Conservation (phyloP, 35 echinoderm and acorn worm genomes). For the Lytechinus variegatus region DNA sequence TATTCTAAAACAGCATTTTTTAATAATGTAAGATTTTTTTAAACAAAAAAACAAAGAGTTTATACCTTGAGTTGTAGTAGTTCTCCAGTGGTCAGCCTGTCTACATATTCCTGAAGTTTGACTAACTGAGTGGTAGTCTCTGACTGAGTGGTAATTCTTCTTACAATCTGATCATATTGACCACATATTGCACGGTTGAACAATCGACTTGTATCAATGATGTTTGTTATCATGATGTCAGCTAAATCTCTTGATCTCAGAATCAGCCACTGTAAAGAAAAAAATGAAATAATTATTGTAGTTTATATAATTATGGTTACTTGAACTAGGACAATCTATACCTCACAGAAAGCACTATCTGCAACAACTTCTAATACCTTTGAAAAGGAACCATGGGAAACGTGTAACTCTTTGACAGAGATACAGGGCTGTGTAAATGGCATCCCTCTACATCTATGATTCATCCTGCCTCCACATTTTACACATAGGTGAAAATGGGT, state of each 20-base stretch:
- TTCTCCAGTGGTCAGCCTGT: conserved; percentile 77
- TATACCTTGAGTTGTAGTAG: conserved; percentile 88
- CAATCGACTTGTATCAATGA: conserved; percentile 75
- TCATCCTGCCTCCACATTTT: too few relatives aligned
- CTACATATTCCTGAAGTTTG: conserved; percentile 80
- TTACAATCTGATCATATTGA: conserved; percentile 92
- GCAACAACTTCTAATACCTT: too few relatives aligned
- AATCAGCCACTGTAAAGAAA: conserved; percentile 77
- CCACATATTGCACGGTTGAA: conserved; percentile 96
- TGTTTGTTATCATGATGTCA: conserved; percentile 82
- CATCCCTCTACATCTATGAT: too few relatives aligned
- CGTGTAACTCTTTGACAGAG: too few relatives aligned
- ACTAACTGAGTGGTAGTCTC: conserved; percentile 84
- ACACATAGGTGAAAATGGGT: too few relatives aligned
- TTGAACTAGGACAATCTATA: too few relatives aligned
- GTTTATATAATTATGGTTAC: too few relatives aligned
- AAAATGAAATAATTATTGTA: too few relatives aligned
- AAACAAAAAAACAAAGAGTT: background rate
- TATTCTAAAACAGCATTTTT: background rate
- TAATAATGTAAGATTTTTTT: background rate
- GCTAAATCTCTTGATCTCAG: conserved; percentile 76
- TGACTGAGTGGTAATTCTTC: conserved; percentile 86
- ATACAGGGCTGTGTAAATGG: too few relatives aligned
- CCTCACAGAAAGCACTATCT: too few relatives aligned
- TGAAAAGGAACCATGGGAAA: too few relatives aligned